Evolutionary conservation across 2,113 vertebrate genomes (phyloP), one percentile per base, ranked within the genome.

Genomic region (Theristicus caerulescens): DNA sequence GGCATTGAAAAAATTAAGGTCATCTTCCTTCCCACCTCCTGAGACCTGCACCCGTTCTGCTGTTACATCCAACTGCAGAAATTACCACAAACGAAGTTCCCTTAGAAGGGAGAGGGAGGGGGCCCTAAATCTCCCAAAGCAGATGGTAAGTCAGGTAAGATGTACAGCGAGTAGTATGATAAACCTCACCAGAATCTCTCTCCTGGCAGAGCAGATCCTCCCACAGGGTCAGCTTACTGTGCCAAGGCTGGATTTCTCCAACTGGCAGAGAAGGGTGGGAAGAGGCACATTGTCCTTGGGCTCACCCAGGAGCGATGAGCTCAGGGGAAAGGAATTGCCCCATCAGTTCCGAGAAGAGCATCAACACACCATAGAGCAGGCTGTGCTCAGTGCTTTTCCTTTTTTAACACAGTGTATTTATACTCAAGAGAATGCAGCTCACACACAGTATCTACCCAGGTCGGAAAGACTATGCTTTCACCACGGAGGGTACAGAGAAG

Each of bases 321-420:
- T 94, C 97, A 94, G 94, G 79, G 94, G 86, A 94, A 94, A 93
- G 77, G 85, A 96, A 96, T 83, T 89, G 64, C 82, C 62, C 94
- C 61, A 66, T 81, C 93, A 88, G 80, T 96, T 97, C 96, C 32
- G 8, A 97, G 93, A 95, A 96, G 87, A 97, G 65, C 38, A 90
- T 10, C 1, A 22, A 92, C 86, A 74, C 70, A 59, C 47, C 40
- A 94, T 58, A 59, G 76, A 95, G 77, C 87, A 65, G 70, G 77
- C 82, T 92, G 79, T 16, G 2, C 62, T 66, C 86, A 16, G 83
- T 22, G 77, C 85, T 94, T 52, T 93, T 88, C 93, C 82, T 93
- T 96, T 96, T 93, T 88, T 90, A 97, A 96, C 73, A 78, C 1
- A 0, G 36, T 51, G 86, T 91, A 94, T 97, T 96, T 96, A 94